Percentiles rank a stretch among this genome's conserved stretches.
Conservation (phyloP, 2,888 invertebrate genomes). For the Pecten maximus region DNA sequence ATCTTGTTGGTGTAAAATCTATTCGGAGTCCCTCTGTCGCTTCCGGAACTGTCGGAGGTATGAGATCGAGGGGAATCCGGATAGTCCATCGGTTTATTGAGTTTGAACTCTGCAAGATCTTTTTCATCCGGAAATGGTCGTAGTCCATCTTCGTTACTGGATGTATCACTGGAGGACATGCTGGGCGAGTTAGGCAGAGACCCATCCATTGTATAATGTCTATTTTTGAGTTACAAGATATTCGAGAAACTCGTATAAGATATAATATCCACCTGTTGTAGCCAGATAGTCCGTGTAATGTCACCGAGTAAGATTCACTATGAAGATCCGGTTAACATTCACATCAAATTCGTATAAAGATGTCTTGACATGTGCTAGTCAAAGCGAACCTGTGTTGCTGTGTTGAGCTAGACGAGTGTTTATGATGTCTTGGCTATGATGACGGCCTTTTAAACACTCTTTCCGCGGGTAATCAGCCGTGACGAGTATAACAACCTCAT, state of each 20-base stretch:
- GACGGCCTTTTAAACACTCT: slow-evolving; percentile 51
- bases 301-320: not conserved
- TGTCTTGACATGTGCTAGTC: slow-evolving; percentile 39
- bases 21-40: slow-evolving; percentile 47
- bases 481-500: slow-evolving; percentile 51
- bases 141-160: slow-evolving; percentile 49
- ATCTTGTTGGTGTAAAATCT: slow-evolving; percentile 47
- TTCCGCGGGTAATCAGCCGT: slow-evolving; percentile 53
- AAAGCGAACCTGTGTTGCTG: slow-evolving; percentile 27
- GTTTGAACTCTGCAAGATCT: slow-evolving; percentile 42
- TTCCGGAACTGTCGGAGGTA: slow-evolving; percentile 48
- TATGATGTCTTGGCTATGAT: slow-evolving; percentile 42
- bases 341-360: slow-evolving; percentile 35
- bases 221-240: not conserved
- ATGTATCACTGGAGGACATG: slow-evolving; percentile 50
- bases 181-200: slow-evolving; percentile 52
- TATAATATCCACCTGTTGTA: not conserved
- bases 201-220: slow-evolving; percentile 50
- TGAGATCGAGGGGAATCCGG: slow-evolving; percentile 54
- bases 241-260: not conserved
- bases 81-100: slow-evolving; percentile 51
- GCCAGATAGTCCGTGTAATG: slow-evolving; percentile 14
- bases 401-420: slow-evolving; percentile 9
- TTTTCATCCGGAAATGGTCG: slow-evolving; percentile 48
- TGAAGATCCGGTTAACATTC: not conserved